Evolutionary conservation across 1,140 invertebrate genomes (phyloP).

Genomic region (Acromyrmex heyeri): DNA sequence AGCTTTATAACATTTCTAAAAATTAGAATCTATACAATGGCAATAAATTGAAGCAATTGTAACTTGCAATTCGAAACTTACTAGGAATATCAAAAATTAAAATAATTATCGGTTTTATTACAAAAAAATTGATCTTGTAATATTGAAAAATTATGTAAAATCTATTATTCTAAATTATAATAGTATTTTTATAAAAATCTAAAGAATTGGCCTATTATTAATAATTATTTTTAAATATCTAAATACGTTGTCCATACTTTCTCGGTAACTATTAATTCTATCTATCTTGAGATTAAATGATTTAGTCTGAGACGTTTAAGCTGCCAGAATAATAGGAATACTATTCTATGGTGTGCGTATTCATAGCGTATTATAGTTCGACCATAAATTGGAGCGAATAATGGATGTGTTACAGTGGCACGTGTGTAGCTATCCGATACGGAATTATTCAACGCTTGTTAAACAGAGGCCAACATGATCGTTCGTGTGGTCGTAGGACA

Average conservation of each 20-base stretch:
- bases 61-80: not conserved
- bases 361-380: conserved; percentile 48
- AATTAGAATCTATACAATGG: not conserved
- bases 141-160: not conserved
- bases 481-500: not conserved
- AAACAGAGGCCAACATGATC: conserved; percentile 31
- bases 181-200: not conserved
- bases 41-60: not conserved
- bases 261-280: conserved; percentile 3
- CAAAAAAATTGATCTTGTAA: not conserved
- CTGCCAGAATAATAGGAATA: conserved; percentile 49
- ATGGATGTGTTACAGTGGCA: conserved; percentile 38
- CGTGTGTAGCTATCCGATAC: conserved; percentile 48
- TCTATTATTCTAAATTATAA: not conserved
- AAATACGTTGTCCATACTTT: not conserved
- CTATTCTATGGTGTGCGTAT: conserved; percentile 22
- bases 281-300: not conserved
- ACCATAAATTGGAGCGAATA: conserved; percentile 49
- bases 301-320: conserved; percentile 16
- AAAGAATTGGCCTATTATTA: not conserved
- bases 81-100: not conserved
- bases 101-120: not conserved
- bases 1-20: not conserved
- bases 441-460: conserved; percentile 54
- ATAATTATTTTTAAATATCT: not conserved